A percentile compares a stretch with the other conserved stretches of the same genome.
Evolutionary conservation across 2,888 invertebrate genomes (phyloP).

Genomic region (Ochlodes sylvanus): DNA sequence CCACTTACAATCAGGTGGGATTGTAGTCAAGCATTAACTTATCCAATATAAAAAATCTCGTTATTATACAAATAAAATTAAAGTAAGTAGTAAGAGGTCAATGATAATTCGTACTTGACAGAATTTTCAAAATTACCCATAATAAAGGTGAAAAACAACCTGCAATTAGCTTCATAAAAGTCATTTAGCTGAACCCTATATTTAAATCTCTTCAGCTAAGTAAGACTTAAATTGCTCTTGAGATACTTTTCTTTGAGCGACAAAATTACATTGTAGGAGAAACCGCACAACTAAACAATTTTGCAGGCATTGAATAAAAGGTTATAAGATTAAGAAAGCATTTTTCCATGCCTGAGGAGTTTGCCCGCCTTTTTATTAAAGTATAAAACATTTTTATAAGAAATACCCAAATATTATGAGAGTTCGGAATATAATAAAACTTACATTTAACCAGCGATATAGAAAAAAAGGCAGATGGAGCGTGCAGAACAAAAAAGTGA

Average conservation of each 20-base stretch:
- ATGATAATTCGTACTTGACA: too few species aligned
- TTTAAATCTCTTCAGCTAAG: not conserved
- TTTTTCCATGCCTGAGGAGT: constrained; percentile 2
- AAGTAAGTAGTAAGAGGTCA: too few species aligned
- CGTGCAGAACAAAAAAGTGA: too few species aligned
- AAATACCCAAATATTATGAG: not conserved
- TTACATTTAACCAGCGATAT: too few species aligned
- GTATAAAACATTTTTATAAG: constrained; percentile 2
- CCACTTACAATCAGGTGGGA: too few species aligned
- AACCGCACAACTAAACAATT: not conserved
- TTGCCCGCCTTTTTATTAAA: not conserved
- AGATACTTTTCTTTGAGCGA: constrained; percentile 2
- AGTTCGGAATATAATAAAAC: not conserved
- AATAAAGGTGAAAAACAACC: not conserved
- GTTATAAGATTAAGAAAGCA: constrained; percentile 1
- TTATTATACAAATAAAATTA: too few species aligned
- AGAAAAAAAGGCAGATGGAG: too few species aligned
- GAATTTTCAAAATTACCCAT: too few species aligned
- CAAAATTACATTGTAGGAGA: not conserved
- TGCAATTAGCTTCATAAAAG: not conserved
- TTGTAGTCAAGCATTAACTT: too few species aligned
- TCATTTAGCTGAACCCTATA: not conserved
- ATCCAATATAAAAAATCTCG: too few species aligned
- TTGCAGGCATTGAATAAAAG: not conserved
- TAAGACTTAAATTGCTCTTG: constrained; percentile 1